phyloP scores from a whole-genome alignment of 1,140 invertebrate species.

The Colletes latitarsis region DNA sequence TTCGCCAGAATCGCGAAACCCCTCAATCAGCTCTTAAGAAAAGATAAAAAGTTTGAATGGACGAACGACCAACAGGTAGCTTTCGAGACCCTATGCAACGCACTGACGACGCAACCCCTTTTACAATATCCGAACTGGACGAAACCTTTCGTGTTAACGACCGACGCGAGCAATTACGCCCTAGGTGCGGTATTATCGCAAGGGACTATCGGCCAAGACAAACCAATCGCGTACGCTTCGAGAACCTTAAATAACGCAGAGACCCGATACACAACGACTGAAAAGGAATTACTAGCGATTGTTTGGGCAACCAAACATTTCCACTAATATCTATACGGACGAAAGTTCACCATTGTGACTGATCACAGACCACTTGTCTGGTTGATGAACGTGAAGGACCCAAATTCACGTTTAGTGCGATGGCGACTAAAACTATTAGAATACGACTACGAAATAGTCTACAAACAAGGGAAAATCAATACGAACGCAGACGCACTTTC shows the following conservation, averaged over 20 bases:
- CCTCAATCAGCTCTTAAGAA: background rate
- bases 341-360: background rate
- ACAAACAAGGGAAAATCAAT: conserved; percentile 2
- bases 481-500: conserved; percentile 6
- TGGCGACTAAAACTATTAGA: conserved; percentile 5
- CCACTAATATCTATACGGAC: background rate
- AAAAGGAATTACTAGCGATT: conserved; percentile 38
- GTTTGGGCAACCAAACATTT: conserved; percentile 12
- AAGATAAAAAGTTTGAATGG: background rate
- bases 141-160: conserved; percentile 47
- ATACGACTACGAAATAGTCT: conserved; percentile 11
- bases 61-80: conserved; percentile 7
- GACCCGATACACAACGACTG: conserved; percentile 45
- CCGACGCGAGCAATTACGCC: conserved; percentile 49
- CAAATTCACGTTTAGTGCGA: background rate
- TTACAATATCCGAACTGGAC: conserved; percentile 54
- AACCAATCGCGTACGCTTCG: conserved; percentile 59
- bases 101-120: background rate
- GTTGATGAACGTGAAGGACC: conserved; percentile 9
- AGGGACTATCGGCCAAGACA: conserved; percentile 46
- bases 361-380: conserved; percentile 1
- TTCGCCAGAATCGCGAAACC: background rate
- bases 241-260: conserved; percentile 43
- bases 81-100: background rate
- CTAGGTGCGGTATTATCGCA: conserved; percentile 50